Base-by-base conservation (phyloP, 2,797 vertebrate genomes). In the Petrocephalus sullivani region DNA sequence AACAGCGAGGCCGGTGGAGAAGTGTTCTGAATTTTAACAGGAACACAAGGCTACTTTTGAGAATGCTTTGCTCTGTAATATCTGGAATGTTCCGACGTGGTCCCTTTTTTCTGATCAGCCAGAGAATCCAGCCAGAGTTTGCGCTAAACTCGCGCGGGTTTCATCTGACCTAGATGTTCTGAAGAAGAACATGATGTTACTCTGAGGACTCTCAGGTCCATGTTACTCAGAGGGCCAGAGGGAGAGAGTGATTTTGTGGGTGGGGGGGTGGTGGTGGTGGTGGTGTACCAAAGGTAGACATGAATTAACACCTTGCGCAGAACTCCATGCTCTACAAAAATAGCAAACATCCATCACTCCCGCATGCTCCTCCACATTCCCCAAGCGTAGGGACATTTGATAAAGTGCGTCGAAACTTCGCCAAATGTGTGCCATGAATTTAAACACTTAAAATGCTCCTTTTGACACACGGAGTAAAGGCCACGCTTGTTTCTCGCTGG, bases 141-240 rank as follows among this genome's bases (percentile, higher is more conserved):
- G 8, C 28, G 41, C 85, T 60, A 21, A 58, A 37, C 57, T 46
- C 12, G 89, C 90, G 91, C 92, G 91, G 89, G 90, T 60, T 90
- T 92, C 89, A 88, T 90, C 92, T 94, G 92, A 94, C 94, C 94
- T 91, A 95, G 92, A 92, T 95, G 92, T 93, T 90, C 89, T 86
- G 92, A 91, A 91, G 89, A 92, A 88, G 91, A 89, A 90, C 88
- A 92, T 91, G 92, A 90, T 90, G 91, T 87, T 85, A 91, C 90
- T 90, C 78, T 60, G 37, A 41, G 58, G 75, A 61, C 21, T 14
- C 51, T 54, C 41, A 7, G 46, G 82, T 12, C 49, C 82, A 23
- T 56, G 82, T 21, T 85, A 10, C 58, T 53, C 86, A 4, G 23
- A 33, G 12, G 41, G 71, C 4, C 41, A 46, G n/a, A 12, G 56